These are phyloP conservation scores for Caretta caretta DNA, from an alignment of 2,113 vertebrate species.

Conservation along the genomic window DNA sequence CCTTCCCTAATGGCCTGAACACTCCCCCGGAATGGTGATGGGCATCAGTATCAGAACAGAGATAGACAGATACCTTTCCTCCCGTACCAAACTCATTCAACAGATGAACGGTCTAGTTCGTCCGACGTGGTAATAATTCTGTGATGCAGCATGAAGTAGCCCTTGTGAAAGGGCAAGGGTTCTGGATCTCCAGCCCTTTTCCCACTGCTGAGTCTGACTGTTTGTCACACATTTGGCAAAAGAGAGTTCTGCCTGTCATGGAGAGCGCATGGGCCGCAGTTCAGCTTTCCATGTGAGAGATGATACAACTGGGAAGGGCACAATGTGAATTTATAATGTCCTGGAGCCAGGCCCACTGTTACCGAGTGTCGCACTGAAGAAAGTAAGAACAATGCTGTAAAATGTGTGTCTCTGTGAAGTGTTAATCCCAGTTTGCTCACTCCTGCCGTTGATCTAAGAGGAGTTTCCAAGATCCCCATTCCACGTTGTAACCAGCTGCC, in stretches of 20 bases:
- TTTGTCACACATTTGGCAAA: neutral
- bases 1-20: rapidly evolving
- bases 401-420: rapidly evolving
- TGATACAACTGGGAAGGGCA: rapidly evolving
- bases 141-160: rapidly evolving
- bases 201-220: neutral
- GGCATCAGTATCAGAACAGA: neutral
- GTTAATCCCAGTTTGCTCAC: rapidly evolving
- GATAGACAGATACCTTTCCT: neutral
- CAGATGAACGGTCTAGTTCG: neutral
- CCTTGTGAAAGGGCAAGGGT: rapidly evolving
- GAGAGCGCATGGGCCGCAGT: neutral
- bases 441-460: neutral
- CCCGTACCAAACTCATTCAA: neutral
- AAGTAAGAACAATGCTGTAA: rapidly evolving
- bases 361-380: neutral
- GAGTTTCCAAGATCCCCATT: neutral
- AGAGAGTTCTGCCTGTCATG: neutral
- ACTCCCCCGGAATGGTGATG: rapidly evolving
- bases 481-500: too few relatives aligned
- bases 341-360: neutral
- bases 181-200: neutral
- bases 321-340: rapidly evolving
- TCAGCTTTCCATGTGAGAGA: rapidly evolving
- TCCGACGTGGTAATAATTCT: rapidly evolving